Percentiles rank a stretch among this genome's conserved stretches.
Evolutionary conservation across 2,797 vertebrate genomes (phyloP).

Genomic region (Lutjanus argentimaculatus): DNA sequence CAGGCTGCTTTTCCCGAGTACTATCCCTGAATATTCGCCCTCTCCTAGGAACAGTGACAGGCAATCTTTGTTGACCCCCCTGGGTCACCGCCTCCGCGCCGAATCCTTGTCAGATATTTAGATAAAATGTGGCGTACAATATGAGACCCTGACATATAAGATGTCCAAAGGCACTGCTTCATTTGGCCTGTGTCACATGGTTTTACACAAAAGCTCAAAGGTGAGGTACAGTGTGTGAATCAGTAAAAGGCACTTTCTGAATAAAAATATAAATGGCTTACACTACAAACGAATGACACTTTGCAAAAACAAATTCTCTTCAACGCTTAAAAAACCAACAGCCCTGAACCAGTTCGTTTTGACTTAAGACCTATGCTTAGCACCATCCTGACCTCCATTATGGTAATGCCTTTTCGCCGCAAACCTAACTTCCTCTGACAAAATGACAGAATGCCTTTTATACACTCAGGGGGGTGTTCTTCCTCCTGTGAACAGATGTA

Average conservation of each 20-base stretch:
- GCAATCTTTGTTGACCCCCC: slow-evolving; percentile 48
- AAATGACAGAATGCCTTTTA: slow-evolving; percentile 74
- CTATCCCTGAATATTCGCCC: slow-evolving; percentile 47
- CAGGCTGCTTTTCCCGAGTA: slow-evolving; percentile 38
- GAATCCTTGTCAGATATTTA: slow-evolving; percentile 64
- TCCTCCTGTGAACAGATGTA: slow-evolving; percentile 65
- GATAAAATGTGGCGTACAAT: slow-evolving; percentile 56
- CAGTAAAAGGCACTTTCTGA: background rate
- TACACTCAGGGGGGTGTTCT: slow-evolving; percentile 49
- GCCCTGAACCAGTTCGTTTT: slow-evolving; percentile 21
- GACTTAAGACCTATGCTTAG: slow-evolving; percentile 60
- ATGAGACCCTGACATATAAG: slow-evolving; percentile 40
- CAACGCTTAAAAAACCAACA: slow-evolving; percentile 19
- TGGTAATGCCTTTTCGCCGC: slow-evolving; percentile 53
- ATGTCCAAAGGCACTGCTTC: slow-evolving; percentile 34
- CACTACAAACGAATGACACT: slow-evolving; percentile 18
- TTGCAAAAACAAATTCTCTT: slow-evolving; percentile 29
- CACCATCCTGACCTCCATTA: slow-evolving; percentile 61
- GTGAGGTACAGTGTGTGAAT: slow-evolving; percentile 39
- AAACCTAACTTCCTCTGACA: slow-evolving; percentile 75
- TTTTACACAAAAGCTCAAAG: slow-evolving; percentile 40
- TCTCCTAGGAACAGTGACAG: slow-evolving; percentile 51
- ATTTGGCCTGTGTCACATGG: slow-evolving; percentile 37
- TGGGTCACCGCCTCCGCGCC: slow-evolving; percentile 36
- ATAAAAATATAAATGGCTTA: slow-evolving; percentile 16